A percentile compares a stretch with the other conserved stretches of the same genome.
Conservation (phyloP, 1,140 invertebrate genomes). For the Pseudachorutes palmiensis region DNA sequence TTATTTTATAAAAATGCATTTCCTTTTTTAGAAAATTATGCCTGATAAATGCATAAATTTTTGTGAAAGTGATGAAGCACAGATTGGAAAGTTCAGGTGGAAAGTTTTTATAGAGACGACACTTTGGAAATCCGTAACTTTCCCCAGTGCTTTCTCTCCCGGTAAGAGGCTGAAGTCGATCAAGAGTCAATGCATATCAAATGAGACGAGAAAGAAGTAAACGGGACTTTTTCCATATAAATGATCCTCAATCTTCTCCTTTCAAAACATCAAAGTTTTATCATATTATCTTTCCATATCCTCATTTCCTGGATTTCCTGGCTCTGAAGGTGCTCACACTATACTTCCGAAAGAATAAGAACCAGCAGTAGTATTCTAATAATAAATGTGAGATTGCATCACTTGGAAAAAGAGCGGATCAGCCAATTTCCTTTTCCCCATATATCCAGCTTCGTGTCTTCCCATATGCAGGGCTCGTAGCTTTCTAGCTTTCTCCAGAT, state of each 20-base stretch:
- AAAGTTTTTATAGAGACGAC: background rate
- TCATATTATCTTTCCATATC: background rate
- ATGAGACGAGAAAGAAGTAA: background rate
- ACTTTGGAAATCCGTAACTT: background rate
- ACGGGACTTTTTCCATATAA: conserved; percentile 9
- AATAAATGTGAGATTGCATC: conserved; percentile 7
- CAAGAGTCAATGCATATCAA: conserved; percentile 6
- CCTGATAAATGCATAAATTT: too few relatives aligned
- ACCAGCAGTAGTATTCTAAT: background rate
- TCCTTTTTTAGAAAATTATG: too few relatives aligned
- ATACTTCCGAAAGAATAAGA: background rate
- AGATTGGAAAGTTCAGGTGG: background rate
- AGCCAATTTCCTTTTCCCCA: background rate
- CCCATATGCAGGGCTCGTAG: too few relatives aligned
- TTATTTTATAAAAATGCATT: too few relatives aligned
- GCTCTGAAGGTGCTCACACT: background rate
- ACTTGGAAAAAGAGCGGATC: background rate
- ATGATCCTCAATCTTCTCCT: conserved; percentile 1
- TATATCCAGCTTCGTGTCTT: background rate
- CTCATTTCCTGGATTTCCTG: background rate
- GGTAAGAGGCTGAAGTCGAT: background rate
- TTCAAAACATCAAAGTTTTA: conserved; percentile 5
- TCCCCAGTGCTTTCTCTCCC: background rate
- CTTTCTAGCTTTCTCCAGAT: too few relatives aligned
- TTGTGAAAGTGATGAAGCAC: too few relatives aligned